Base-by-base conservation (phyloP, 2,797 vertebrate species). In the Ptychadena robeensis region DNA sequence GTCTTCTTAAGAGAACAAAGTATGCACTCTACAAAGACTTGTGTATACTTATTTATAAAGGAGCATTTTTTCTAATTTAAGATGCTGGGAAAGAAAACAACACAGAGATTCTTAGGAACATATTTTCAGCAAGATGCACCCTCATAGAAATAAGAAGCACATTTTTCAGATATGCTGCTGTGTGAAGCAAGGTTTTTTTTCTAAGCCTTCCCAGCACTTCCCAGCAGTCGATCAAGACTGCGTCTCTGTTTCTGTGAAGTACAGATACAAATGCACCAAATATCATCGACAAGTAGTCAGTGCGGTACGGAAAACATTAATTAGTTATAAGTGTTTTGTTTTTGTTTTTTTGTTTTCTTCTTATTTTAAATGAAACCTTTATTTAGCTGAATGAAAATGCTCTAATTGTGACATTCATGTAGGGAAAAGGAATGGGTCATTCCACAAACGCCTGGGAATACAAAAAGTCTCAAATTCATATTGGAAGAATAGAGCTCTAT, bases 401-500 rank as follows among this genome's bases (percentile, higher is more conserved):
- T 8, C 4, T 7, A 48, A n/a, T 53, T 53, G 3, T 53, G 44
- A 7, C 44, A 53, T 7, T 22, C 18, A 53, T 5, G 30, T 40
- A 28, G 11, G 22, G 22, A 72, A 38, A 22, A 9, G 5, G 7
- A 63, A 75, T 32, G 30, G 3, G 40, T 35, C 32, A 18, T 37
- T 27, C 31, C 22, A 22, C 7, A 53, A 32, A 22, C 32, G 63
- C 2, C 15, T 38, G 37, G n/a, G 64, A 64, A 64, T 28, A 11
- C 38, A 11, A 3, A 75, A 15, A 57, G 15, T 61, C 10, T 74
- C 57, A 75, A 4, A 59, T 32, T 8, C 31, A 22, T 61, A 25
- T 8, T 28, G 8, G 57, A 74, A 76, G 35, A 76, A 76, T 40
- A 44, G 27, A 40, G 22, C 61, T 44, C 35, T 64, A 75, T 40